Evolutionary conservation across 2,888 invertebrate species (phyloP), one percentile per base, ranked within the genome.

Genomic region (Neoascia interrupta): DNA sequence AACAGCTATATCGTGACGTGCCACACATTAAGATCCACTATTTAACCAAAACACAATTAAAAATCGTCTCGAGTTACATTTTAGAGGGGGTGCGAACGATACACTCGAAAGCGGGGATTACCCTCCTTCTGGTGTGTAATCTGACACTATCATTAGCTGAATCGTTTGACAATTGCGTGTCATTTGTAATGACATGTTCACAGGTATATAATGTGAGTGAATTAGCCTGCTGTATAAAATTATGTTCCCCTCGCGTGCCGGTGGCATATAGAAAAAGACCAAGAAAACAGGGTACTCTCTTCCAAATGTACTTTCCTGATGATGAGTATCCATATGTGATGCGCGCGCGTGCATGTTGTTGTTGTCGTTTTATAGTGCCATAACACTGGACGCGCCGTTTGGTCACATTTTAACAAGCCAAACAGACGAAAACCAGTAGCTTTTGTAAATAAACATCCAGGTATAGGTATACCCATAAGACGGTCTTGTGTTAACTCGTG

Each of bases 401-500:
- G 49, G 76, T 66, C 66, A 53, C 47, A 79, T 73, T 73, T 72
- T 61, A 79, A 66, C 60, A 73, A 72, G 54, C 61, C 51, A 68
- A 73, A 79, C 49, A 79, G 3, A 54, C 15, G 49, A 73, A 73
- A 49, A 79, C 79, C 79, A 74, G 79, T 73, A 79, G 79, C 73
- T 64, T 72, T 72, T 31, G 54, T 39, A 76, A 76, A 66, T 54
- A 63, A n/a, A 36, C 36, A 63, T 53, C 54, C 23, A 69, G 51
- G 31, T 13, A 19, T 49, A 39, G 39, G 18, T 37, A 28, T 10
- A 11, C 10, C 16, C 15, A 11, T 18, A 18, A 43, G 8, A 21
- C 4, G 34, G n/a, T 1, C 16, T 18, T 18, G 31, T 51, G 36
- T 36, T 47, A 15, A 47, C 47, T 21, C 41, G 31, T 68, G 47